phyloP scores from a whole-genome alignment of 2,888 invertebrate species.

The Tromatobia lineatoria region DNA sequence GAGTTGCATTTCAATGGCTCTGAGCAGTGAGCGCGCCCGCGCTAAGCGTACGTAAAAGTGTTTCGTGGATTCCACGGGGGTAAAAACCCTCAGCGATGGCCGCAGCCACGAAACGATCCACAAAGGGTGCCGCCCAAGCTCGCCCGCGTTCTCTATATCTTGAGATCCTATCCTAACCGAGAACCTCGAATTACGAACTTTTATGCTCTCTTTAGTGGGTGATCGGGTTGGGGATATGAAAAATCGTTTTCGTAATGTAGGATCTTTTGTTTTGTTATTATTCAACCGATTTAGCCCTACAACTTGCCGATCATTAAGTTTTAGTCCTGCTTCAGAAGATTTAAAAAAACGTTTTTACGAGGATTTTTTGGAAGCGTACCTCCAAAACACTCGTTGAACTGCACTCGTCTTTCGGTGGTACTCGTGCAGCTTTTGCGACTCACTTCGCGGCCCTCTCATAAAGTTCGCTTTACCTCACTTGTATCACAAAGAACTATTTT shows the following conservation, averaged over 20 bases:
- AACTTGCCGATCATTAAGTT: not conserved
- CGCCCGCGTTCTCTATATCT: constrained; percentile 14
- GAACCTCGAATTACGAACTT: constrained; percentile 31
- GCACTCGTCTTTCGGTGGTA: too few species aligned
- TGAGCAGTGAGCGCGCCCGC: constrained; percentile 71
- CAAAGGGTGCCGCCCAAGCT: constrained; percentile 78
- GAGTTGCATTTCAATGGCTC: constrained; percentile 82
- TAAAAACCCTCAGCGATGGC: constrained; percentile 80
- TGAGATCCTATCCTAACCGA: constrained; percentile 50
- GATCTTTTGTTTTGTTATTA: not conserved
- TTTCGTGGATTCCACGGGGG: constrained; percentile 82
- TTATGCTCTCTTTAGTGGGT: constrained; percentile 17
- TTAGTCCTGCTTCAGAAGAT: not conserved
- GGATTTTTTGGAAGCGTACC: too few species aligned
- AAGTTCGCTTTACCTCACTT: too few species aligned
- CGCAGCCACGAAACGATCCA: constrained; percentile 75
- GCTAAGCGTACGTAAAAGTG: constrained; percentile 80
- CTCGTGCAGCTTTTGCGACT: too few species aligned
- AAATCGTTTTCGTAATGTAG: not conserved
- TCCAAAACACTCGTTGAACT: too few species aligned
- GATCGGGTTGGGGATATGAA: not conserved
- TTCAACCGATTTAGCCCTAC: not conserved
- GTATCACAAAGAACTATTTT: too few species aligned
- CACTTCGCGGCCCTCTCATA: too few species aligned
- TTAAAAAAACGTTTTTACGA: not conserved